Base-by-base conservation (phyloP, 1,140 invertebrate genomes). In the Macrostomum lignano region DNA sequence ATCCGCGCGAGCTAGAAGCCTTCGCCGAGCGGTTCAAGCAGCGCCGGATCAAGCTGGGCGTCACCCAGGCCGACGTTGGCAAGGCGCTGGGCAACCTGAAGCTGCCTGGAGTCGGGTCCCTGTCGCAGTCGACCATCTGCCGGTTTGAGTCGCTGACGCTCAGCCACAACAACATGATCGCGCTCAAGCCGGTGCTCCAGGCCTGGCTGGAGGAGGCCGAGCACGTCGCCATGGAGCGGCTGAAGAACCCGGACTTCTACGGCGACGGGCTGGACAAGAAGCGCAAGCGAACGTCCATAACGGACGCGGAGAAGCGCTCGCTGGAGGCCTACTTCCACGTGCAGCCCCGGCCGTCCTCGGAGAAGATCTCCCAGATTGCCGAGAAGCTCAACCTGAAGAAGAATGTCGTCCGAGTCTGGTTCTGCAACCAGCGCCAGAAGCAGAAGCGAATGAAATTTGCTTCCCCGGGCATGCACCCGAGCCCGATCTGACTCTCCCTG, bases 151-250 rank as follows among this genome's bases (percentile, higher is more conserved):
- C 34, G 11, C 13, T 30, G 21, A 93, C 82, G 1, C 63, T 93
- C 9, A 82, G 76, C 26, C 84, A 93, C 58, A 93, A 93, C 62
- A 93, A 93, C 53, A 93, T 93, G 84, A 82, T 91, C 42, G 84
- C 84, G 3, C 60, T 93, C 10, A 93, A 88, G 51, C 84, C 84
- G 2, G 86, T 93, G 25, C 65, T 93, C 3, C 79, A 86, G 49
- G 78, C 81, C 17, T 93, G 84, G 84, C 62, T 93, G 6, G 84
- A 93, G 48, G 81, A 88, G 47, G 82, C 81, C 1, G 79, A 86
- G 36, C 35, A 22, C 7, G 33, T 28, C 4, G 32, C 31, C 6
- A 44, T 41, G 5, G 23, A n/a, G 32, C 6, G 17, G 32, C 20
- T 33, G 15, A 36, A 36, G 9, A 21, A n/a, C 5, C 9, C 25